These are phyloP conservation scores for Ericerus pela DNA, from an alignment of 1,140 invertebrate species.

Conservation along the genomic window DNA sequence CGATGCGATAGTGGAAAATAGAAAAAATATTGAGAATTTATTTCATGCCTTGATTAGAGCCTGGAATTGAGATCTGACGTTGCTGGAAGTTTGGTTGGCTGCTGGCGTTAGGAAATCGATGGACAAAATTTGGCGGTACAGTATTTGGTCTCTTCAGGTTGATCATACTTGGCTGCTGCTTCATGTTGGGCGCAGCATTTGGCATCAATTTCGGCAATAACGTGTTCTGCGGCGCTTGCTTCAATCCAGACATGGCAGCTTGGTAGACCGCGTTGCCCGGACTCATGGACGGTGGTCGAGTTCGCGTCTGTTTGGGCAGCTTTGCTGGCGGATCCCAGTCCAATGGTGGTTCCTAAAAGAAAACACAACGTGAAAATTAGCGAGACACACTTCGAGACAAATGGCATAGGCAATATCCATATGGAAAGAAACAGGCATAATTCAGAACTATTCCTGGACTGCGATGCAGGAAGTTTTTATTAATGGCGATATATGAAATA, in stretches of 20 bases:
- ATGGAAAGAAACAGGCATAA: too few relatives aligned
- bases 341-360: constrained; percentile 50
- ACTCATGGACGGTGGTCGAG: constrained; percentile 32
- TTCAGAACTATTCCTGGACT: too few relatives aligned
- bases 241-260: constrained; percentile 29
- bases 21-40: not conserved
- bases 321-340: constrained; percentile 88
- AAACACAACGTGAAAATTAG: too few relatives aligned
- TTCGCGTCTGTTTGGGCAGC: constrained; percentile 55
- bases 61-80: not conserved
- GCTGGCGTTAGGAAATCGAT: not conserved
- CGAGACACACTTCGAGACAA: too few relatives aligned
- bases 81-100: not conserved
- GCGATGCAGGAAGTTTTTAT: too few relatives aligned
- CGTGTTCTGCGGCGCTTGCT: constrained; percentile 34
- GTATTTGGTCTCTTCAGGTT: not conserved
- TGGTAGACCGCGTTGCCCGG: constrained; percentile 25
- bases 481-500: too few relatives aligned
- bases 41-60: not conserved
- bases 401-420: too few relatives aligned
- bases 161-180: not conserved
- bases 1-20: not conserved
- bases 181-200: constrained; percentile 2
- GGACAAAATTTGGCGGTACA: not conserved
- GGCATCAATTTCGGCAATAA: constrained; percentile 36